Conservation (phyloP, 1,140 invertebrate genomes). For the Hycleus cichorii region DNA sequence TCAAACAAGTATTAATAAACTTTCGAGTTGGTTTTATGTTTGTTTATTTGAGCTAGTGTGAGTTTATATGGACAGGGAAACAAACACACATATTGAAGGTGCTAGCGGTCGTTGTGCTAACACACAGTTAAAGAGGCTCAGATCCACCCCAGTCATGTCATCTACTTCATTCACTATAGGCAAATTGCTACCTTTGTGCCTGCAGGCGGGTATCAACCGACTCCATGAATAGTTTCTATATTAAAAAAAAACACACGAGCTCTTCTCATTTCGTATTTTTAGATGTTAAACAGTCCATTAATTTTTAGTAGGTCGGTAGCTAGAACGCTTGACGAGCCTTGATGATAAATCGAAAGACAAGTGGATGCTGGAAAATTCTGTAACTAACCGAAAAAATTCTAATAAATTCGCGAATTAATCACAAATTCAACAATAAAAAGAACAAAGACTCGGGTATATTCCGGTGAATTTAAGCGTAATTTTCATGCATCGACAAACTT, state of each 20-base stretch:
- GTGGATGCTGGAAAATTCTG: too few species aligned
- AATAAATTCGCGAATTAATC: too few species aligned
- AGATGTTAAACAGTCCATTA: conserved; percentile 9
- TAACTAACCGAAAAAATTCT: too few species aligned
- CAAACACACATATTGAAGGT: conserved; percentile 3
- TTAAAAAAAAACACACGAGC: neutral
- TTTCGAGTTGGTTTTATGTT: conserved; percentile 8
- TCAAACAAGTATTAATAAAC: conserved; percentile 1
- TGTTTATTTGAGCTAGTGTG: neutral
- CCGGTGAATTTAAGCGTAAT: too few species aligned
- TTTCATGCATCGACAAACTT: too few species aligned
- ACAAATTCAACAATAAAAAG: too few species aligned
- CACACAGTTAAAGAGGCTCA: neutral
- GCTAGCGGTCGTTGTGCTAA: conserved; percentile 9
- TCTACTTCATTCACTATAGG: conserved; percentile 12
- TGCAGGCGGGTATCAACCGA: conserved; percentile 5
- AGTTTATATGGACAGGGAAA: too few species aligned
- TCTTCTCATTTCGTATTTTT: conserved; percentile 11
- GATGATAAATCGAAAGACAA: too few species aligned
- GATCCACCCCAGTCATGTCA: conserved; percentile 11
- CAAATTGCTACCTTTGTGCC: conserved; percentile 13
- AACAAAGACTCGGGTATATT: too few species aligned
- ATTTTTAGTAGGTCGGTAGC: neutral
- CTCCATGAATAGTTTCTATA: conserved; percentile 7
- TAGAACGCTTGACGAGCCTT: too few species aligned